These are phyloP conservation scores for Galbula dea DNA, from an alignment of 2,113 vertebrate genomes.

Conservation along the genomic window DNA sequence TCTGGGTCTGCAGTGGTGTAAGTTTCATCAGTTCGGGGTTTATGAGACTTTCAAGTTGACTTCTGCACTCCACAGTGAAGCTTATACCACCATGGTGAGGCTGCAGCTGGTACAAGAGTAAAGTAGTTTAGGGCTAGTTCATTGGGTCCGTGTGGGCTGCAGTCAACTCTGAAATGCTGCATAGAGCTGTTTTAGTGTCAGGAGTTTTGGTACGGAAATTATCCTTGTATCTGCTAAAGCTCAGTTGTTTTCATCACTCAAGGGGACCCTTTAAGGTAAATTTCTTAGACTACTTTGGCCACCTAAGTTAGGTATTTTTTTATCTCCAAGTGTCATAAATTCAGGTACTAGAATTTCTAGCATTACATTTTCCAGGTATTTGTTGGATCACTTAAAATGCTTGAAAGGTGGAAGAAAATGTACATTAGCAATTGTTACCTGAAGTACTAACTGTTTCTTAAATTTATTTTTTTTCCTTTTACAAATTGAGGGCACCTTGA, in stretches of 20 bases:
- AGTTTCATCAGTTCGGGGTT: not conserved
- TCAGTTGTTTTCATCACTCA: not conserved
- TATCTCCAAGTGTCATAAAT: not conserved
- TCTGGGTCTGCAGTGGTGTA: not conserved
- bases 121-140: not conserved
- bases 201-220: not conserved
- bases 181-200: not conserved
- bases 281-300: not conserved
- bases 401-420: not conserved
- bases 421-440: not conserved
- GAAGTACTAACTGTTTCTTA: not conserved
- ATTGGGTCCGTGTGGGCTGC: not conserved
- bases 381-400: rapidly evolving
- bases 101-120: not conserved
- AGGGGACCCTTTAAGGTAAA: not conserved
- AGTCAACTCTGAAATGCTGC: not conserved
- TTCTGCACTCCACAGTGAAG: not conserved
- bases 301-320: not conserved
- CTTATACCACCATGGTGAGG: not conserved
- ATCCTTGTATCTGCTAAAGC: not conserved
- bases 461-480: not conserved
- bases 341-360: not conserved
- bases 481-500: not conserved
- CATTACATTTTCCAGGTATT: not conserved
- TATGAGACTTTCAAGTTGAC: not conserved